Percentiles rank a stretch among this genome's conserved stretches.
These are phyloP conservation scores for Chaetodon trifascialis DNA, from an alignment of 2,113 vertebrate genomes.

Conservation along the genomic window DNA sequence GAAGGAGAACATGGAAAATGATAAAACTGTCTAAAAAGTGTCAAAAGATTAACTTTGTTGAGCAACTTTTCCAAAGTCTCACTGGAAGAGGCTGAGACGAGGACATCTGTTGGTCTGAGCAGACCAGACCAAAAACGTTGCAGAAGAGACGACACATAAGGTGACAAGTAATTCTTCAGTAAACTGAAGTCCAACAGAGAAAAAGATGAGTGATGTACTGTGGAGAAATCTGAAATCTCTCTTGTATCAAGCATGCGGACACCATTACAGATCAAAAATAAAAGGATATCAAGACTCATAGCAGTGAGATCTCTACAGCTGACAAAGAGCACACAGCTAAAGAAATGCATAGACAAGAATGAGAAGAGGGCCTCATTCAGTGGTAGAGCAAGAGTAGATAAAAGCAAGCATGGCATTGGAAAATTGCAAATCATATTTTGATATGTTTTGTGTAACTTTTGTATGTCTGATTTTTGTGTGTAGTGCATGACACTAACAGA, in stretches of 20 bases:
- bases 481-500: not conserved
- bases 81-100: conserved; percentile 5
- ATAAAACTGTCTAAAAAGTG: conserved; percentile 24
- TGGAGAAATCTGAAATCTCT: conserved; percentile 5
- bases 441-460: not conserved
- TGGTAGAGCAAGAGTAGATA: not conserved
- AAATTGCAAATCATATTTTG: no score
- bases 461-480: not conserved
- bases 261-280: conserved; percentile 9
- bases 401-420: not conserved
- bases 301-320: not conserved
- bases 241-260: conserved; percentile 19
- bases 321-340: conserved; percentile 10
- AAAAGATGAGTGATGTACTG: not conserved
- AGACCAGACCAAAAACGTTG: not conserved
- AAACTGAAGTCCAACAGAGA: conserved; percentile 4
- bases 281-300: not conserved
- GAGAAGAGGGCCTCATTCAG: not conserved
- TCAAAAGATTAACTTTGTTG: conserved; percentile 7
- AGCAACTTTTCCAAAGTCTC: conserved; percentile 22
- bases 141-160: not conserved
- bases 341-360: conserved; percentile 2
- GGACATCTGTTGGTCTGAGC: not conserved
- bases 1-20: conserved; percentile 18
- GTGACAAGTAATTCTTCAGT: conserved; percentile 24